Conservation (phyloP, 92 coral and sea anemone species). For the Palythoa heliodiscus region DNA sequence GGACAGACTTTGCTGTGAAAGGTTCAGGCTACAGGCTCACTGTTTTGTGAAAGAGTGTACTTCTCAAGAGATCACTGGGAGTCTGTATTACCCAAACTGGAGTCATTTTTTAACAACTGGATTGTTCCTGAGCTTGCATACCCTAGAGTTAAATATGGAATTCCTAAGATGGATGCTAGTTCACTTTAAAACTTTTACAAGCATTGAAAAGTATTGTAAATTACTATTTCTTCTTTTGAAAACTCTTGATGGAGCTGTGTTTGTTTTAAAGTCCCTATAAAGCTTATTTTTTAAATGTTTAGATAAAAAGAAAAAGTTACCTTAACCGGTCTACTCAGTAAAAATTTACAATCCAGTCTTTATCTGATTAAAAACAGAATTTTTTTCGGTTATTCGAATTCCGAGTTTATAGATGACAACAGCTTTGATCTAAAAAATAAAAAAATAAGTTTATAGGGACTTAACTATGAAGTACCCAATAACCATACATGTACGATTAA, state of each 20-base stretch:
- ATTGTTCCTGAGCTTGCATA: conserved; percentile 60
- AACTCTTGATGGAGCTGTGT: neutral
- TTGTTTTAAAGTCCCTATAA: neutral
- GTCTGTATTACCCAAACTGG: conserved; percentile 42
- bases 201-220: neutral
- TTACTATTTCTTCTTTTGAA: neutral
- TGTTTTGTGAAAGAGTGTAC: conserved; percentile 54
- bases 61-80: conserved; percentile 55
- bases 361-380: neutral
- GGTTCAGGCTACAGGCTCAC: conserved; percentile 49
- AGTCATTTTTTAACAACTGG: conserved; percentile 47
- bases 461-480: neutral
- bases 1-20: conserved; percentile 68
- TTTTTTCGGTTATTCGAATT: neutral
- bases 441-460: neutral
- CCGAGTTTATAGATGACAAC: neutral
- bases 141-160: conserved; percentile 56
- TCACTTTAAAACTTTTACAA: conserved; percentile 27
- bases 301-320: neutral
- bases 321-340: neutral
- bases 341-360: neutral
- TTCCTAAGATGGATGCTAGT: conserved; percentile 44
- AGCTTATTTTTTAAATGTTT: neutral
- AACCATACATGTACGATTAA: too few relatives aligned
- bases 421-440: neutral